Conservation (phyloP, 2,888 invertebrate species). For the Stictocephala bisonia region DNA sequence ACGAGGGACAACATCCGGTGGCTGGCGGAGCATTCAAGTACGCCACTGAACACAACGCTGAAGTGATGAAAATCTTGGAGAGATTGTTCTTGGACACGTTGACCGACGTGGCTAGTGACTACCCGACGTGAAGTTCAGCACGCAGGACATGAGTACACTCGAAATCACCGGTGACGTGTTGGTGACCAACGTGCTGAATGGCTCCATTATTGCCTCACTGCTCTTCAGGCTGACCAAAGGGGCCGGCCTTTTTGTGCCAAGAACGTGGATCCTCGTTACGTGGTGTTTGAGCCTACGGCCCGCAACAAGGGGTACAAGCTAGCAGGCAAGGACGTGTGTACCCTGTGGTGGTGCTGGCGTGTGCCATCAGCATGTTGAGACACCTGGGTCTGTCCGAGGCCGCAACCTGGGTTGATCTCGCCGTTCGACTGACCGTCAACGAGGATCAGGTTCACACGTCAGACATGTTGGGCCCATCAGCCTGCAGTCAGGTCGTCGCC, state of each 20-base stretch:
- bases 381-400: background rate
- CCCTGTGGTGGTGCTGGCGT: constrained; percentile 2
- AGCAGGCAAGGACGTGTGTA: constrained; percentile 22
- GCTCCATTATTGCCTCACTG: too few species aligned
- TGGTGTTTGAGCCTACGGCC: constrained; percentile 26
- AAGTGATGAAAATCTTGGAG: constrained; percentile 10
- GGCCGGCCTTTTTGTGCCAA: background rate
- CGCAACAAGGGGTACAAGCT: constrained; percentile 16
- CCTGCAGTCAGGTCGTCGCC: background rate
- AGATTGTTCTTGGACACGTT: constrained; percentile 12
- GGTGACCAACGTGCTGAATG: constrained; percentile 1
- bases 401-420: background rate
- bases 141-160: constrained; percentile 1
- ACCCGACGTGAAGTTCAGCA: background rate
- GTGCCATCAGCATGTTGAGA: constrained; percentile 8
- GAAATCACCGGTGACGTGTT: constrained; percentile 21
- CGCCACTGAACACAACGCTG: constrained; percentile 15
- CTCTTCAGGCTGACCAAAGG: too few species aligned
- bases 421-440: constrained; percentile 8
- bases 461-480: constrained; percentile 13
- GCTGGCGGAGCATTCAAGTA: constrained; percentile 27
- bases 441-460: constrained; percentile 6
- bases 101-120: background rate
- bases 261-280: constrained; percentile 16
- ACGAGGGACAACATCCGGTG: constrained; percentile 1